phyloP scores from a whole-genome alignment of 2,797 vertebrate species.

The Acanthopagrus latus region DNA sequence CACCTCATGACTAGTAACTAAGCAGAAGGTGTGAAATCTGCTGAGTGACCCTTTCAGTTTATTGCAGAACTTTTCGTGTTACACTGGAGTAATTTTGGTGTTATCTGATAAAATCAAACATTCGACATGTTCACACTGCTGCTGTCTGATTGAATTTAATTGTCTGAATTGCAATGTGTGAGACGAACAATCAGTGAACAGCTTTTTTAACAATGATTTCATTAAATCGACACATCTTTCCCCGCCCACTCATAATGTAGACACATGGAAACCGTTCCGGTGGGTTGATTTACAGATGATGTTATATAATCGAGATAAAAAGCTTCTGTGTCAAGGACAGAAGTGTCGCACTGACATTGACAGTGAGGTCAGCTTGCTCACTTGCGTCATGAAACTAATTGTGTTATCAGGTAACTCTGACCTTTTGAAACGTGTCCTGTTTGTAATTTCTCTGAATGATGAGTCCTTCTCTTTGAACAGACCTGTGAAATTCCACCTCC shows the following conservation, averaged over 20 bases:
- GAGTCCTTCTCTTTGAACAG: neutral
- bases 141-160: neutral
- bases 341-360: constrained; percentile 25
- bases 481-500: neutral
- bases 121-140: neutral
- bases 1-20: neutral
- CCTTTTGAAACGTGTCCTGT: constrained; percentile 42
- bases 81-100: neutral
- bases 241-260: no score
- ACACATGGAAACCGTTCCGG: no score
- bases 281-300: neutral
- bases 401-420: constrained; percentile 50
- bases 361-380: constrained; percentile 29
- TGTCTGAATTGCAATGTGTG: neutral
- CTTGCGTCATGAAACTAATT: constrained; percentile 41
- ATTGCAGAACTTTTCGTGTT: neutral
- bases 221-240: no score
- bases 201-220: neutral
- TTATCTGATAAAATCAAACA: neutral
- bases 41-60: neutral
- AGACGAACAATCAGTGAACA: neutral
- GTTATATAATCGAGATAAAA: neutral
- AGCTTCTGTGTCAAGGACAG: constrained; percentile 29
- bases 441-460: constrained; percentile 30
- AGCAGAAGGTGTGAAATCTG: neutral